Conservation (phyloP, 2,888 invertebrate species). For the Salpingus planirostris region DNA sequence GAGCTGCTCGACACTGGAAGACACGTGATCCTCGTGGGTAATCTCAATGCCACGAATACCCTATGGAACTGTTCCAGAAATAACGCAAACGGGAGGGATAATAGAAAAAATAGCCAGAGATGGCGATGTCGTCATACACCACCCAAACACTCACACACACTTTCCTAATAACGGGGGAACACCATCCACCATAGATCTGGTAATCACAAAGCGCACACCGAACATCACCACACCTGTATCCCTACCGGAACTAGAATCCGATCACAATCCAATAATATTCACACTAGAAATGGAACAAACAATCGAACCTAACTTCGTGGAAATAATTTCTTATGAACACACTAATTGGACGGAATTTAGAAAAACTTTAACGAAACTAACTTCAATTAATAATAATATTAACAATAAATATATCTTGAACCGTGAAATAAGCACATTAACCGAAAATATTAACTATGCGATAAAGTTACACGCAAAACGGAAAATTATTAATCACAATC, state of each 20-base stretch:
- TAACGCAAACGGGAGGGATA: constrained; percentile 5
- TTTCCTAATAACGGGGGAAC: constrained; percentile 3
- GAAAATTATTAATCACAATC: constrained; percentile 1
- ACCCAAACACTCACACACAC: constrained; percentile 3
- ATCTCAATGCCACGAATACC: too few relatives aligned
- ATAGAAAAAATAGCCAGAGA: neutral
- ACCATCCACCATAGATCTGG: constrained; percentile 3
- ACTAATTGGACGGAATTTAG: constrained; percentile 5
- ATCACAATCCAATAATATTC: too few relatives aligned
- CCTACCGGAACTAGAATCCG: constrained; percentile 4
- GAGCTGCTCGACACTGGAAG: too few relatives aligned
- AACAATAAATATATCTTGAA: constrained; percentile 2
- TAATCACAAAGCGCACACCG: neutral
- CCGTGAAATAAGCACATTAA: constrained; percentile 3
- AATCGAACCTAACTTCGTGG: neutral
- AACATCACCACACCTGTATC: constrained; percentile 1
- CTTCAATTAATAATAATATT: constrained; percentile 5
- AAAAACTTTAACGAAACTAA: neutral
- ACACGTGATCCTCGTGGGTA: too few relatives aligned
- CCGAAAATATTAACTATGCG: neutral
- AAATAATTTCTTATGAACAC: constrained; percentile 4
- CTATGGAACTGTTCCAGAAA: too few relatives aligned
- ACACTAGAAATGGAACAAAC: neutral
- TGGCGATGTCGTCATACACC: neutral
- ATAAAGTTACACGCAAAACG: constrained; percentile 1